Conservation (phyloP, 2,113 vertebrate species). For the Sus scrofa region T2T-Sscrofa CM000822.6:34524001-34524500, state of each 20-base stretch:
- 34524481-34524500: no score
- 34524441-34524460: no score
- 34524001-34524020: neutral
- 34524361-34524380: neutral
- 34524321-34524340: neutral
- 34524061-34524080: neutral
- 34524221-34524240: neutral
- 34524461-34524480: no score
- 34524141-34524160: constrained; percentile 38
- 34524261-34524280: constrained; percentile 43
- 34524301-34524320: neutral
- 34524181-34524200: constrained; percentile 29
- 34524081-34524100: neutral
- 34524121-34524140: neutral
- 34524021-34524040: neutral
- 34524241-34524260: constrained; percentile 39
- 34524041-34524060: constrained; percentile 11
- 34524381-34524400: neutral
- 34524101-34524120: neutral
- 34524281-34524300: constrained; percentile 27
- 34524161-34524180: neutral
- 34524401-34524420: neutral
- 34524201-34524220: neutral
- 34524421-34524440: no score
- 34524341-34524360: constrained; percentile 15